Evolutionary conservation across 2,888 invertebrate species (phyloP), one percentile per base, ranked within the genome.

Genomic region (Fragum whitleyi): DNA sequence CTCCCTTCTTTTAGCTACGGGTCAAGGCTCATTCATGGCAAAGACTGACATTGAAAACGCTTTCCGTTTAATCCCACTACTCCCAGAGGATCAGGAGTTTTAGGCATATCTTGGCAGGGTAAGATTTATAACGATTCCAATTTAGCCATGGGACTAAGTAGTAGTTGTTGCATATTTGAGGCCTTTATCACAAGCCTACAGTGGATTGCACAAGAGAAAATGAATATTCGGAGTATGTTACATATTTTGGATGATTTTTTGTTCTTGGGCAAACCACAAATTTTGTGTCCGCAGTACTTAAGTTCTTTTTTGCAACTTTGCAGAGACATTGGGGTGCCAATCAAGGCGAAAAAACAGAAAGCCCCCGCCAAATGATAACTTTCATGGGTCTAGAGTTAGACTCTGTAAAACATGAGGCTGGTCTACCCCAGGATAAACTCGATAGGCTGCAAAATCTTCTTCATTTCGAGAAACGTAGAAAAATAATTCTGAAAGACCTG

Each of bases 121-220:
- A n/a, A 61, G 26, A 74, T 57, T 68, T 81, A 81, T 47, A 78
- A 47, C 61, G 81, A 81, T 42, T 71, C 32, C 19, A 71, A 74
- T n/a, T n/a, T n/a, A n/a, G n/a, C n/a, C n/a, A n/a, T n/a, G n/a
- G n/a, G n/a, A n/a, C n/a, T n/a, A n/a, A 74, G 74, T 6, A 57
- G 47, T 16, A 39, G 65, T 23, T 51, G 26, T 21, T 55, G 61
- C 1, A 80, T 77, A 9, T 80, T 80, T 55, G 80, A 80, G 42
- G 55, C 68, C 3, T 81, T 81, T 51, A 81, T 77, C 42, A 36
- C 78, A 1, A 69, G 70, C 23, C 26, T 78, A 1, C 55, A 81
- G 16, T 62, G 29, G n/a, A 72, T n/a, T 76, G 3, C 79, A 79
- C 53, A 76, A 72, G 28, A 32, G 75, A 3, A 71, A 76, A 47